Conservation (phyloP, 2,113 vertebrate species). For the Microtus oregoni region DNA sequence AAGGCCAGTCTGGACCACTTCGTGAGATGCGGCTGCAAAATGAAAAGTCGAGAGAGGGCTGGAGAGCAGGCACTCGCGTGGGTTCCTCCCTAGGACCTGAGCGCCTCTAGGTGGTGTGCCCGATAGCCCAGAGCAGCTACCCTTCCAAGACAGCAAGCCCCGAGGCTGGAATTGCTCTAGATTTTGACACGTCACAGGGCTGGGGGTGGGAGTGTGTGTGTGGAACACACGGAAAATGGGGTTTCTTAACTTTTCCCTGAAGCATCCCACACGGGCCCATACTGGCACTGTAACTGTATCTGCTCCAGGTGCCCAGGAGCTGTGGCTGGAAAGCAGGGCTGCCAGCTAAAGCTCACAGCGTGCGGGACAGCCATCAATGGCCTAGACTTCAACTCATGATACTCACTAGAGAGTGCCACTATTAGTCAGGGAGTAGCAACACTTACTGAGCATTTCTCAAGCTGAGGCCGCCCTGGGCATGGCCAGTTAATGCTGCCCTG, state of each 20-base stretch:
- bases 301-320: neutral
- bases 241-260: neutral
- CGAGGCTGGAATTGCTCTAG: accelerated
- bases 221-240: neutral
- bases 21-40: neutral
- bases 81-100: neutral
- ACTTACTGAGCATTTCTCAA: neutral
- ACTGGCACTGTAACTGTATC: neutral
- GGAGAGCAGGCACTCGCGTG: neutral
- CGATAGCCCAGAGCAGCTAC: neutral
- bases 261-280: neutral
- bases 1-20: neutral
- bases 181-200: neutral
- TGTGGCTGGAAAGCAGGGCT: neutral
- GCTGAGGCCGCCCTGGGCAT: neutral
- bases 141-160: neutral
- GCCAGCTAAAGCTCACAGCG: accelerated
- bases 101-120: neutral
- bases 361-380: neutral
- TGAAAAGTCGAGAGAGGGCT: neutral
- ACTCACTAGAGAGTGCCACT: neutral
- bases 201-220: neutral
- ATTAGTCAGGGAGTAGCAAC: neutral
- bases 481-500: neutral
- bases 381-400: neutral